These are phyloP conservation scores for Caenorhabditis imperialis DNA, from an alignment of 2,888 invertebrate genomes.

Conservation along the genomic window DNA sequence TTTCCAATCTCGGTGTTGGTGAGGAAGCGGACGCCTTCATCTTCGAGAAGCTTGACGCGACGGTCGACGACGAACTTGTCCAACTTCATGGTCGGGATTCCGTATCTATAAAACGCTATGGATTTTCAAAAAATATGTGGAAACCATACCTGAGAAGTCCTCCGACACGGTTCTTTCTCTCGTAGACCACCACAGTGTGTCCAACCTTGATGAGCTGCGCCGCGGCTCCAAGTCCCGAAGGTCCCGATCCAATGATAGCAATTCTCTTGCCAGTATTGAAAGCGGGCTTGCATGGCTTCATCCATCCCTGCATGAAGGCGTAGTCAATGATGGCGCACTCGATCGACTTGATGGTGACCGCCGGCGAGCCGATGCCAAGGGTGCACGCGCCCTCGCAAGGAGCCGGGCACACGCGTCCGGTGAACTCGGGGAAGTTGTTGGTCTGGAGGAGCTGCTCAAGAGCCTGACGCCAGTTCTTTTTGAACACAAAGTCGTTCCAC, in stretches of 20 bases:
- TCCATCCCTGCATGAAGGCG: constrained; percentile 91
- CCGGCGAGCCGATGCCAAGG: constrained; percentile 92
- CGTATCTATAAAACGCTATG: constrained; percentile 82
- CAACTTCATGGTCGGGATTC: constrained; percentile 98
- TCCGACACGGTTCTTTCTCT: constrained; percentile 94
- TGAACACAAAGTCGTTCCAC: constrained; percentile 97
- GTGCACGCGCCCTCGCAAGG: constrained; percentile 99
- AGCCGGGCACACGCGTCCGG: constrained; percentile 87
- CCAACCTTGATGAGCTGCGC: constrained; percentile 97
- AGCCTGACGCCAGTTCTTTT: constrained; percentile 82
- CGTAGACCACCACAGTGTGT: constrained; percentile 95
- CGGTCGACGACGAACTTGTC: constrained; percentile 89
- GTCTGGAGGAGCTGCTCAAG: constrained; percentile 93
- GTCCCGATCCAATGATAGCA: constrained; percentile 92
- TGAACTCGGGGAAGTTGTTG: constrained; percentile 90
- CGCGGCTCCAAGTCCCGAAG: constrained; percentile 88
- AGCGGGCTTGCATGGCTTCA: constrained; percentile 87
- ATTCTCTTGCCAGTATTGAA: constrained; percentile 87
- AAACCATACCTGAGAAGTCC: constrained; percentile 86
- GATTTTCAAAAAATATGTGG: neutral
- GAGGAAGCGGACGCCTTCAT: constrained; percentile 92
- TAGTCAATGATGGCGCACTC: constrained; percentile 98
- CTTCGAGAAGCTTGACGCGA: constrained; percentile 88
- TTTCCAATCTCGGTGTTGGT: constrained; percentile 92
- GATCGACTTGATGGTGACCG: constrained; percentile 98